These are phyloP conservation scores for Loripinus fragilis DNA, from an alignment of 2,888 invertebrate species.

Conservation along the genomic window DNA sequence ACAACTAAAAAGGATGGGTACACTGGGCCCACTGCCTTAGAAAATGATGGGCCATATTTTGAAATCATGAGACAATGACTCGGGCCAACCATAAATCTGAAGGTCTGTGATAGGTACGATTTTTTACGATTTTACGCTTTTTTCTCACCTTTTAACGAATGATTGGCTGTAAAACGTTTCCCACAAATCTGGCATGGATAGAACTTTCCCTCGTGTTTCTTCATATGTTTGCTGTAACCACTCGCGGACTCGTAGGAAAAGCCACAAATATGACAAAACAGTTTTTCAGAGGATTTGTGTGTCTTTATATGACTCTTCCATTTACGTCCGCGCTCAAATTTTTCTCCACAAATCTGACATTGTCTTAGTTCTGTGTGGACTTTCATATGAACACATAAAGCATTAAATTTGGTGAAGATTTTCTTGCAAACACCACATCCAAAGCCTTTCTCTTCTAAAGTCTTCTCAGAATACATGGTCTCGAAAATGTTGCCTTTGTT, in stretches of 20 bases:
- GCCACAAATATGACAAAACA: constrained; percentile 14
- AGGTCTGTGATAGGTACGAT: too few species aligned
- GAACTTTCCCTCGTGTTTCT: not conserved
- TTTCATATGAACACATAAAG: not conserved
- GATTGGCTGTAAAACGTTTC: not conserved
- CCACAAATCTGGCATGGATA: not conserved
- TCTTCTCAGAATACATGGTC: too few species aligned
- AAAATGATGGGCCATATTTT: too few species aligned
- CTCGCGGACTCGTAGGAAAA: not conserved
- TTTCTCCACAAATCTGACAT: not conserved
- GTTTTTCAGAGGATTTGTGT: not conserved
- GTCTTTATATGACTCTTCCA: not conserved
- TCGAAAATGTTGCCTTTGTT: too few species aligned
- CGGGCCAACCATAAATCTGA: too few species aligned
- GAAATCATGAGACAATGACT: too few species aligned
- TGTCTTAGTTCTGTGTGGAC: not conserved
- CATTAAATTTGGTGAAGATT: not conserved
- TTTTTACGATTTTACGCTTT: too few species aligned
- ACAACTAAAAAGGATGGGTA: too few species aligned
- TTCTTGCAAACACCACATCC: not conserved
- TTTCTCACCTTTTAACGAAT: not conserved
- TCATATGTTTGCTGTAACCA: not conserved
- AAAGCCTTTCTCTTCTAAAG: not conserved
- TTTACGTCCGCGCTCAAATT: not conserved
- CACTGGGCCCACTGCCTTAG: too few species aligned